Evolutionary conservation across 2,888 invertebrate species (phyloP), one percentile per base, ranked within the genome.

Genomic region (Podabrus alpinus): DNA sequence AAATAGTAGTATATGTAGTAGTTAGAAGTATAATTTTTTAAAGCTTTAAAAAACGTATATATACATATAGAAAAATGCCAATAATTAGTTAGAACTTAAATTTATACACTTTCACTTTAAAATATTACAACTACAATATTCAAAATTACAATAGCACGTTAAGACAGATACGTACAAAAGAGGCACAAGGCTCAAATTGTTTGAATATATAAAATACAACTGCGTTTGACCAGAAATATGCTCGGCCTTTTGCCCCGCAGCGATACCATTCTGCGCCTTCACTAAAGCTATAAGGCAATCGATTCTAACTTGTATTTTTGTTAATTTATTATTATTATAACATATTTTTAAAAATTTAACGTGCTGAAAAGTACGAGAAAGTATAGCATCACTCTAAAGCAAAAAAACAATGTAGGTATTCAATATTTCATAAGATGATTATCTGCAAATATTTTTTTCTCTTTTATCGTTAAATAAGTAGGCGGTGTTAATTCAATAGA

Each of bases 401-500:
- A 45, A 45, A 45, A 45, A 45, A n/a, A 45, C 45, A n/a, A 45
- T n/a, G 45, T 9, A 45, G 45, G 45, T 45, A 45, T 45, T 45
- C 45, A 45, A 45, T 45, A 45, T 45, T 45, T 45, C 45, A 13
- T 45, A 45, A n/a, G 45, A 45, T 45, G 45, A 45, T 45, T 45
- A 45, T 45, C 45, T 45, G 45, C 45, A 45, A 45, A 45, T 45
- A n/a, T 67, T 69, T 19, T 24, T 11, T 69, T 73, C 16, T 66
- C 15, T 19, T 25, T 68, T 68, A 68, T 29, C 60, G 16, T 62
- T 60, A 70, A 66, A 66, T 66, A 68, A 69, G 72, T 68, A 69
- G 70, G 71, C 59, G 60, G 64, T 71, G 66, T 76, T 66, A 71
- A 75, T 66, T 45, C 45, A 45, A 45, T 21, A 21, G 21, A 21